Conservation (phyloP, 2,888 invertebrate species). For the Megastigmus dorsalis region DNA sequence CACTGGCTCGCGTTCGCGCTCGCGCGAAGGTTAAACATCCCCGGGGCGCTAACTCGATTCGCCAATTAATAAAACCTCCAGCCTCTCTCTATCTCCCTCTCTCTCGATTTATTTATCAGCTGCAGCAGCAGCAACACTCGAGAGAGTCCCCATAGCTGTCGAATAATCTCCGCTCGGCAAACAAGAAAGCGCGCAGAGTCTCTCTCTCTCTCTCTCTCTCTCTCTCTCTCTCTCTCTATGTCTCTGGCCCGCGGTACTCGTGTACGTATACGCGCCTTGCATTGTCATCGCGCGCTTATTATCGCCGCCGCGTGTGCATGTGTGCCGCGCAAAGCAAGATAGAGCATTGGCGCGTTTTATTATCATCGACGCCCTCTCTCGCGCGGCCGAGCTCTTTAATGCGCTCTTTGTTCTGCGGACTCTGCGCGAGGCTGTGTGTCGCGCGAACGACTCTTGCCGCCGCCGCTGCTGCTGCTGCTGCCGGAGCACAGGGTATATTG, state of each 20-base stretch:
- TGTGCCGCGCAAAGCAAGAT: not conserved
- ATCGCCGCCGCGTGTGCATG: conserved; percentile 22
- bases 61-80: not conserved
- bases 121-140: too few species aligned
- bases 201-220: too few species aligned
- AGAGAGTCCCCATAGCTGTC: not conserved
- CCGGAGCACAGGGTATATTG: not conserved
- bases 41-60: conserved; percentile 12
- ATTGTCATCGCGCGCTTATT: conserved; percentile 49
- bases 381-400: conserved; percentile 6
- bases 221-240: too few species aligned
- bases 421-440: not conserved
- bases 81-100: not conserved
- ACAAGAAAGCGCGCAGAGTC: conserved; percentile 27
- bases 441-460: too few species aligned
- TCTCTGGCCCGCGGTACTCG: too few species aligned
- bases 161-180: conserved; percentile 4
- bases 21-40: conserved; percentile 5
- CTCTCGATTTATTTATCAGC: conserved; percentile 15
- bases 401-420: conserved; percentile 30
- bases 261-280: too few species aligned
- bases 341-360: conserved; percentile 33
- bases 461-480: too few species aligned
- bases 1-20: too few species aligned
- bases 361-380: conserved; percentile 41